Conservation (phyloP, 2,888 invertebrate genomes). For the Drosophila barbarae region DNA sequence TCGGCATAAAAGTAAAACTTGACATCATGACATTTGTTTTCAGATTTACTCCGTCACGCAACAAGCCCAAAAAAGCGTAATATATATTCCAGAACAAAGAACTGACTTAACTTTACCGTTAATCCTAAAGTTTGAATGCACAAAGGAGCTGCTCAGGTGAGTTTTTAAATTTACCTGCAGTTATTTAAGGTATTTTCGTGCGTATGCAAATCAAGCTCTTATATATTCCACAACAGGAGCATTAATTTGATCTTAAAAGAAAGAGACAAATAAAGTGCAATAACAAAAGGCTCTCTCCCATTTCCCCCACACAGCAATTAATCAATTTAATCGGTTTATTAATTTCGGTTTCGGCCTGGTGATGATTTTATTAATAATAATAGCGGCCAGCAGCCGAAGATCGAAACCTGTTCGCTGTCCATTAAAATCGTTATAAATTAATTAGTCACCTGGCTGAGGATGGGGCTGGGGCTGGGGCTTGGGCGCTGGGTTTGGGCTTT, state of each 20-base stretch:
- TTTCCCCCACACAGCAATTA: slow-evolving; percentile 50
- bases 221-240: slow-evolving; percentile 6
- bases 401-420: slow-evolving; percentile 47
- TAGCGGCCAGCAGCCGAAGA: slow-evolving; percentile 7
- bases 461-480: not conserved
- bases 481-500: slow-evolving; percentile 1
- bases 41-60: slow-evolving; percentile 1
- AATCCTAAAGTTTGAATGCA: not conserved
- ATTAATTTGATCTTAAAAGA: slow-evolving; percentile 15
- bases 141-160: slow-evolving; percentile 10
- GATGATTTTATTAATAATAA: slow-evolving; percentile 65
- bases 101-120: slow-evolving; percentile 18
- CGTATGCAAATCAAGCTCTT: slow-evolving; percentile 27
- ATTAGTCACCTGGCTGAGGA: slow-evolving; percentile 44
- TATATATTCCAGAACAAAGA: slow-evolving; percentile 12
- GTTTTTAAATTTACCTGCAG: slow-evolving; percentile 9
- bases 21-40: slow-evolving; percentile 1
- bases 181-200: slow-evolving; percentile 27
- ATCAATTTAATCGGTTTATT: slow-evolving; percentile 67
- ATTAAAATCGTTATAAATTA: slow-evolving; percentile 53
- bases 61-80: not conserved
- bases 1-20: not conserved
- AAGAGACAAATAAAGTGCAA: slow-evolving; percentile 19
- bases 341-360: slow-evolving; percentile 39
- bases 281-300: slow-evolving; percentile 48